These are phyloP conservation scores for Nasonovia ribisnigri DNA, from an alignment of 2,888 invertebrate genomes.

Conservation along the genomic window DNA sequence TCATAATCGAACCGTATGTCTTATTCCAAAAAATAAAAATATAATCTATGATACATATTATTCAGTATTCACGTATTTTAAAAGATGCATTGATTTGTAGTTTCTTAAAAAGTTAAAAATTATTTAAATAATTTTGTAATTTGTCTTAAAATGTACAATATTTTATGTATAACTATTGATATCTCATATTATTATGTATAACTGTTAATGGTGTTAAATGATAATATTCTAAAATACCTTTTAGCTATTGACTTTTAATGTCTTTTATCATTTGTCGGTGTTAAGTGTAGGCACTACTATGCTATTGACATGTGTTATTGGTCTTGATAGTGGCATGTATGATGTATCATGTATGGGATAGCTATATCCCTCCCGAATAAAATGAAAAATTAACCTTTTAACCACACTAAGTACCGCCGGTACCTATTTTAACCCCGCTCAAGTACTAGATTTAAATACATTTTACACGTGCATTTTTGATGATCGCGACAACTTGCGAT, in stretches of 20 bases:
- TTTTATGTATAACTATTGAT: neutral
- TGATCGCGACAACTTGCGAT: neutral
- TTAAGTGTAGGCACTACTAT: neutral
- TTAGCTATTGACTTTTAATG: too few species aligned
- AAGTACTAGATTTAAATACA: neutral
- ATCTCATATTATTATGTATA: neutral
- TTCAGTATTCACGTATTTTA: neutral
- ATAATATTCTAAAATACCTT: neutral
- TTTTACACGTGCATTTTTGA: neutral
- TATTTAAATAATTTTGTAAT: neutral
- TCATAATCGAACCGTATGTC: neutral
- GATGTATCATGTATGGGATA: too few species aligned
- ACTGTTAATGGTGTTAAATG: neutral
- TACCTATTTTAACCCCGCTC: neutral
- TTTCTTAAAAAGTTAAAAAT: neutral
- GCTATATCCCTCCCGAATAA: too few species aligned
- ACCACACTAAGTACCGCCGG: too few species aligned
- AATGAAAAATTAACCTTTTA: too few species aligned
- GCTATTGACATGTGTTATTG: too few species aligned
- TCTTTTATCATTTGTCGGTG: too few species aligned
- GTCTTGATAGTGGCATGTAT: too few species aligned
- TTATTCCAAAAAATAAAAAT: neutral
- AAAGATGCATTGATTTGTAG: neutral
- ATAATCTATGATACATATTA: neutral
- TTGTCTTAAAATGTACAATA: neutral